phyloP scores from a whole-genome alignment of 2,888 invertebrate species.

The Lasioglossum morio region DNA sequence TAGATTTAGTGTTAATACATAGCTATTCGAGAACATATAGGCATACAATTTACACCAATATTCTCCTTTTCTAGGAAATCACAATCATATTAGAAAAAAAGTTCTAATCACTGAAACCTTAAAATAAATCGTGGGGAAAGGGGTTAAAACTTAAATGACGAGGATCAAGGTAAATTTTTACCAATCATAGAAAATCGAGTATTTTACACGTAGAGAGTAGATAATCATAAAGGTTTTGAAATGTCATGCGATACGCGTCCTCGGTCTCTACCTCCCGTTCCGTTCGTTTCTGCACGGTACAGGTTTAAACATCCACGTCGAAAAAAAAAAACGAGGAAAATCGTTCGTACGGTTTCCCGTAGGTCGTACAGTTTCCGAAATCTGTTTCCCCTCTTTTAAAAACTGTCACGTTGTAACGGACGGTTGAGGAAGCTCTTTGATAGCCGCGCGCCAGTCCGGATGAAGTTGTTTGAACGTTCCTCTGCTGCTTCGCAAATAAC shows the following conservation, averaged over 20 bases:
- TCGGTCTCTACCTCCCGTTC: background rate
- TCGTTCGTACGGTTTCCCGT: background rate
- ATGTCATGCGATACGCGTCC: background rate
- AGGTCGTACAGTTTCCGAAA: background rate
- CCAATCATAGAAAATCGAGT: background rate
- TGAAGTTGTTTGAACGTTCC: conserved; percentile 32
- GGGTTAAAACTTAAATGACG: background rate
- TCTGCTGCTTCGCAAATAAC: conserved; percentile 45
- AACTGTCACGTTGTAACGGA: conserved; percentile 15
- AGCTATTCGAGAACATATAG: too few relatives aligned
- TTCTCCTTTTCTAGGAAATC: too few relatives aligned
- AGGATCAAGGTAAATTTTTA: too few relatives aligned
- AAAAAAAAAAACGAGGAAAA: conserved; percentile 1
- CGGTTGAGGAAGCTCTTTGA: conserved; percentile 30
- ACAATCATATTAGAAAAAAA: too few relatives aligned
- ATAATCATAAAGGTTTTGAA: background rate
- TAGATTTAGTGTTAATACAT: too few relatives aligned
- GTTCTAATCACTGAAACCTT: too few relatives aligned
- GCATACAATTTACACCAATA: too few relatives aligned
- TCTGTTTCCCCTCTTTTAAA: background rate
- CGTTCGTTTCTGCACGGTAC: background rate
- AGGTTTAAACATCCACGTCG: background rate
- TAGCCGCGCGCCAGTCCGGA: conserved; percentile 2
- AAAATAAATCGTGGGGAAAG: too few relatives aligned
- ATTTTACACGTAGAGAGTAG: background rate